phyloP scores from a whole-genome alignment of 2,797 vertebrate genomes.

The Cryptoblepharus egeriae region DNA sequence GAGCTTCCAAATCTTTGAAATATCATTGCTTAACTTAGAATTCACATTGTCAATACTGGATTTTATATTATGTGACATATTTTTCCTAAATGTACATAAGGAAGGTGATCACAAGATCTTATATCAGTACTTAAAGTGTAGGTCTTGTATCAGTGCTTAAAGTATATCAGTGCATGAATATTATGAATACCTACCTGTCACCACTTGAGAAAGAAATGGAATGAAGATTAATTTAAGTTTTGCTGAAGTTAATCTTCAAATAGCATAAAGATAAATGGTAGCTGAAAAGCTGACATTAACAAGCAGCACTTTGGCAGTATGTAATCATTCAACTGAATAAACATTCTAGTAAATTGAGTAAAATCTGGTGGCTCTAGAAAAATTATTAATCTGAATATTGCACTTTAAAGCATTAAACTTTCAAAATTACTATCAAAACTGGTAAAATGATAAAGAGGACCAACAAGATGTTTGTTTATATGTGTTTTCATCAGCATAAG shows the following conservation, averaged over 20 bases:
- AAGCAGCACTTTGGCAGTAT: no score
- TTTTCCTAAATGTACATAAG: neutral
- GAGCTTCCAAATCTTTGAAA: slow-evolving; percentile 22
- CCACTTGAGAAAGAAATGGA: neutral
- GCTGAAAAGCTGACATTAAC: no score
- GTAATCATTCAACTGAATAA: no score
- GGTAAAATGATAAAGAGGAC: slow-evolving; percentile 48
- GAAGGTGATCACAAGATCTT: neutral
- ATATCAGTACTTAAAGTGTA: accelerated
- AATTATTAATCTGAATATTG: slow-evolving; percentile 19
- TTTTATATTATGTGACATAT: neutral
- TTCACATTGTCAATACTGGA: no score
- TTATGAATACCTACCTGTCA: neutral
- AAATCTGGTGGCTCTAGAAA: slow-evolving; percentile 61
- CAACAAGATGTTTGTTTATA: slow-evolving; percentile 69
- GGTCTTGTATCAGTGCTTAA: accelerated
- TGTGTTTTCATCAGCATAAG: slow-evolving; percentile 67
- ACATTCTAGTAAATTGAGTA: no score
- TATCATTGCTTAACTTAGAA: no score
- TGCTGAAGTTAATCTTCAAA: neutral
- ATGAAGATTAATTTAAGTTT: neutral
- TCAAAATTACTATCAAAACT: neutral
- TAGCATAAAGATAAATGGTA: no score
- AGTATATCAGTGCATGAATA: neutral
- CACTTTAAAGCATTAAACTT: neutral